Percentiles rank a stretch among this genome's conserved stretches.
These are phyloP conservation scores for Cheirogaleus major DNA, from an alignment of 2,797 vertebrate genomes.

Conservation along the genomic window DNA sequence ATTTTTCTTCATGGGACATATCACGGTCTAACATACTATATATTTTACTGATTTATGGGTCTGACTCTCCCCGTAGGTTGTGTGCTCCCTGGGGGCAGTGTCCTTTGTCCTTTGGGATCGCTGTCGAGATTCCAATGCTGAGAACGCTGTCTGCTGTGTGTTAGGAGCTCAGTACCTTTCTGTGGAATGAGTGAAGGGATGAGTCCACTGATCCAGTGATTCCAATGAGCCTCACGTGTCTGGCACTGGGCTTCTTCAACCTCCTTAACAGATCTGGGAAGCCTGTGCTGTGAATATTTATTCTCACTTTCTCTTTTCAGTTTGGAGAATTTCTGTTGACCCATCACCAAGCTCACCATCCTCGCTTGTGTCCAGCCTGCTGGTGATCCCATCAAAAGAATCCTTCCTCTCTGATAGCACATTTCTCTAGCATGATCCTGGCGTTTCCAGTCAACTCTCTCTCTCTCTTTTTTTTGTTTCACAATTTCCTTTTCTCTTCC, in stretches of 20 bases:
- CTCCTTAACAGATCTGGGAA: background rate
- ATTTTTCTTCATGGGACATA: background rate
- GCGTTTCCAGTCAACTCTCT: background rate
- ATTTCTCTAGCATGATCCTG: background rate
- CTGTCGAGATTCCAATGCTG: background rate
- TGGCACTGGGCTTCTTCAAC: background rate
- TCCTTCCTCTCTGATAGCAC: background rate
- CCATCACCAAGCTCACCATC: background rate
- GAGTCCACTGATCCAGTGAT: background rate
- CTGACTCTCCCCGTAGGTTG: background rate
- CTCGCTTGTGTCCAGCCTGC: background rate
- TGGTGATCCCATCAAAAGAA: background rate
- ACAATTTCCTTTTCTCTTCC: background rate
- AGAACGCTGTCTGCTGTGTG: background rate
- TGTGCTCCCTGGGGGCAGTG: background rate
- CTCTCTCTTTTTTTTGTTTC: background rate
- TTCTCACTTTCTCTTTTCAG: background rate
- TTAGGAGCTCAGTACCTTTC: accelerated
- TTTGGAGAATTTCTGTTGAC: background rate
- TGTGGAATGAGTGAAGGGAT: background rate
- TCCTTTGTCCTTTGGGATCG: background rate
- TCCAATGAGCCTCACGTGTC: background rate
- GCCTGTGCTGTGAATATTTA: background rate
- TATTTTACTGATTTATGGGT: background rate
- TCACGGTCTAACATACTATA: background rate